Conservation (phyloP, 2,113 vertebrate species). For the Ophiodon elongatus region DNA sequence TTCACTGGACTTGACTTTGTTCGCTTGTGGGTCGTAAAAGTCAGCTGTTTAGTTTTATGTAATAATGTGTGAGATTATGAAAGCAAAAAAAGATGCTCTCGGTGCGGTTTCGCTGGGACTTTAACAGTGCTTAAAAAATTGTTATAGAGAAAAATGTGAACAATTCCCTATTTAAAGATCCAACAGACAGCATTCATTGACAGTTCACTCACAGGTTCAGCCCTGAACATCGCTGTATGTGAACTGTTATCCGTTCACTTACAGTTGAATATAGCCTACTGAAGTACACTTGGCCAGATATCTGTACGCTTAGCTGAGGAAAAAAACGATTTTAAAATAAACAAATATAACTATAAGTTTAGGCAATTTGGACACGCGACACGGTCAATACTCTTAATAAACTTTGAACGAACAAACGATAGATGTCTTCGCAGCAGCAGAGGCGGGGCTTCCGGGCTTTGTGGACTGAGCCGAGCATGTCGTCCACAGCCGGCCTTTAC, state of each 20-base stretch:
- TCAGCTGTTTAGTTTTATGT: neutral
- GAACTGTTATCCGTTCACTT: neutral
- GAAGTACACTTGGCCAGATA: neutral
- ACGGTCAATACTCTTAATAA: too few species aligned
- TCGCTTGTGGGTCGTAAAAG: neutral
- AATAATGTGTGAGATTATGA: neutral
- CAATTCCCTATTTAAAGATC: neutral
- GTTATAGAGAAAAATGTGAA: neutral
- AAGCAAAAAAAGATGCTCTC: neutral
- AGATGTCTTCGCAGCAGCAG: neutral
- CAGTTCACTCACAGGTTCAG: neutral
- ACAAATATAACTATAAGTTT: too few species aligned
- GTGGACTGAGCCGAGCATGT: too few species aligned
- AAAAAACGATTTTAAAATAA: too few species aligned
- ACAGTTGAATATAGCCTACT: neutral
- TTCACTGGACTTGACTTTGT: neutral
- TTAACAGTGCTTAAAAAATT: neutral
- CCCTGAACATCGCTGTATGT: neutral
- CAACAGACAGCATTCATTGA: neutral
- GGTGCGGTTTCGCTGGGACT: neutral
- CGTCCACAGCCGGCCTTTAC: neutral
- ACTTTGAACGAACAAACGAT: too few species aligned
- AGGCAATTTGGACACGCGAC: too few species aligned
- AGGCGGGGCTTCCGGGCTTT: neutral
- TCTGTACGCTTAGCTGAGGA: too few species aligned